Percentiles rank a stretch among this genome's conserved stretches.
phyloP scores from a whole-genome alignment of 2,888 invertebrate genomes.

The Lagria hirta region DNA sequence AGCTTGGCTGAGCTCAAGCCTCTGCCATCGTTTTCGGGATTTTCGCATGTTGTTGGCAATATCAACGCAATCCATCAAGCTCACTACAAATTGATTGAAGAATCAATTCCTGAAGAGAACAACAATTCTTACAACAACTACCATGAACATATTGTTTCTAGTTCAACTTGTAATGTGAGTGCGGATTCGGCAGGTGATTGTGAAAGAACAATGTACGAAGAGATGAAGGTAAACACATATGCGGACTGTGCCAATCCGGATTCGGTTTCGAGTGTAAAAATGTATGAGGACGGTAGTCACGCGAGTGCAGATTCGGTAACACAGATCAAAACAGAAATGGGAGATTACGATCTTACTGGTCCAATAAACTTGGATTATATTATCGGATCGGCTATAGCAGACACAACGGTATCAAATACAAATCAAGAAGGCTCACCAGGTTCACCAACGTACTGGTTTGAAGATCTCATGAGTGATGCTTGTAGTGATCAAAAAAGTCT shows the following conservation, averaged over 20 bases:
- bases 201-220: slow-evolving; percentile 56
- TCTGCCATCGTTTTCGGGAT: slow-evolving; percentile 82
- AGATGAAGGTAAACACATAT: slow-evolving; percentile 54
- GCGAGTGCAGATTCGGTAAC: slow-evolving; percentile 55
- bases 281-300: slow-evolving; percentile 60
- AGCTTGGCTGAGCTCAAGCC: slow-evolving; percentile 82
- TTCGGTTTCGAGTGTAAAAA: slow-evolving; percentile 59
- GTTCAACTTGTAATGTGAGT: slow-evolving; percentile 66
- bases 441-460: slow-evolving; percentile 82
- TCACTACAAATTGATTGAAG: slow-evolving; percentile 83
- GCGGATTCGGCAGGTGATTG: slow-evolving; percentile 56
- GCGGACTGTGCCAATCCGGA: slow-evolving; percentile 57
- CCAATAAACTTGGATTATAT: slow-evolving; percentile 83
- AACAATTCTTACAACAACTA: slow-evolving; percentile 62
- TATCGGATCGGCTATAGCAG: slow-evolving; percentile 86
- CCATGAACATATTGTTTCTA: slow-evolving; percentile 71
- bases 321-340: slow-evolving; percentile 59
- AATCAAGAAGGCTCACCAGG: slow-evolving; percentile 64
- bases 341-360: slow-evolving; percentile 68
- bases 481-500: slow-evolving; percentile 72
- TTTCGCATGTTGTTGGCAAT: slow-evolving; percentile 81
- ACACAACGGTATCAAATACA: slow-evolving; percentile 78
- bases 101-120: slow-evolving; percentile 72
- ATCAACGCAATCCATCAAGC: slow-evolving; percentile 88
- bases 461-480: slow-evolving; percentile 82